Percentiles rank a stretch among this genome's conserved stretches.
These are phyloP conservation scores for Muscicapa adusta DNA, from an alignment of 2,113 vertebrate genomes.

Conservation along the genomic window DNA sequence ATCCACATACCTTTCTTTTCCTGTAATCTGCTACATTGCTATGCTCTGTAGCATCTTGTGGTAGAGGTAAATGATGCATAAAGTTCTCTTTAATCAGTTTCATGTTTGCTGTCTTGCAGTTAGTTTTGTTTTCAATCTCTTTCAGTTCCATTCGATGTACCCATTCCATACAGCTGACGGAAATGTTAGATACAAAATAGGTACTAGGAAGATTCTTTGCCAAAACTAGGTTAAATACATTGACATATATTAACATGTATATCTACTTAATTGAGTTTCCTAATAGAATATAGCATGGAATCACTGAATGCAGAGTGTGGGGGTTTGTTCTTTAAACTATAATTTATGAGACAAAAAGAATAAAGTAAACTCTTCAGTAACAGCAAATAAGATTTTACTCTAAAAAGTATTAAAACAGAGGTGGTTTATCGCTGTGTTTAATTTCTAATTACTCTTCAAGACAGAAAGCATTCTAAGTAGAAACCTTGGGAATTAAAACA, in stretches of 20 bases:
- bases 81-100: not conserved
- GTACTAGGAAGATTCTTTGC: not conserved
- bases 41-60: not conserved
- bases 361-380: not conserved
- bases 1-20: not conserved
- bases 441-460: not conserved
- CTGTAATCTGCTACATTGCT: not conserved
- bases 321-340: not conserved
- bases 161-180: not conserved
- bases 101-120: not conserved
- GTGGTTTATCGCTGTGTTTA: not conserved
- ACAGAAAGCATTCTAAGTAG: not conserved
- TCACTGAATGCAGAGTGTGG: not conserved
- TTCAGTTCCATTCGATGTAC: not conserved
- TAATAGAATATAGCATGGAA: not conserved
- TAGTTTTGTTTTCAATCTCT: not conserved
- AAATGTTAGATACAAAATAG: not conserved
- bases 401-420: not conserved
- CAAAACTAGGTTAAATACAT: not conserved
- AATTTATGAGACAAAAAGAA: not conserved
- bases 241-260: not conserved
- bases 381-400: not conserved
- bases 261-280: not conserved
- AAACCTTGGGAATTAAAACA: not conserved
- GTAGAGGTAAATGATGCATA: not conserved